Evolutionary conservation across 2,113 vertebrate species (phyloP).

Genomic region (Ceratotherium simum): DNA sequence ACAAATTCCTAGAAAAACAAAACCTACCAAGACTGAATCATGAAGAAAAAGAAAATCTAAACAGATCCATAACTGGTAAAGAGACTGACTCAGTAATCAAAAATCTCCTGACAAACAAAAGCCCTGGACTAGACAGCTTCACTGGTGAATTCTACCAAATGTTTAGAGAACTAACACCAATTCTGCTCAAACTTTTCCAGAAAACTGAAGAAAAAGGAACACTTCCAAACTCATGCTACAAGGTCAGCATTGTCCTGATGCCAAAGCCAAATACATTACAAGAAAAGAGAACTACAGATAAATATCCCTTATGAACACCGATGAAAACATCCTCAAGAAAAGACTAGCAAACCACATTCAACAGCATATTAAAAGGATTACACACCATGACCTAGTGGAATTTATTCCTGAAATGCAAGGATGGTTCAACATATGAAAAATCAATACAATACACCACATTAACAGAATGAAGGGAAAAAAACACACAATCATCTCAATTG

Average conservation of each 20-base stretch:
- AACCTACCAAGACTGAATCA: not conserved
- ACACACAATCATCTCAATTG: not conserved
- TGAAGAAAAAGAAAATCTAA: not conserved
- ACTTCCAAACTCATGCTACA: not conserved
- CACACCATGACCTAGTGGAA: not conserved
- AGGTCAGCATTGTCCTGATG: not conserved
- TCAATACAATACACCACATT: not conserved
- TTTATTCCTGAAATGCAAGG: not conserved
- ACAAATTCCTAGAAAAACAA: constrained; percentile 25
- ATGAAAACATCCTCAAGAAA: not conserved
- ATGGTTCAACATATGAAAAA: constrained; percentile 14
- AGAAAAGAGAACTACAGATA: not conserved
- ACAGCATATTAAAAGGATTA: not conserved
- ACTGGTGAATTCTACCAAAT: not conserved
- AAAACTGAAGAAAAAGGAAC: not conserved
- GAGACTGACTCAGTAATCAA: not conserved
- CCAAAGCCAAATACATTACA: not conserved
- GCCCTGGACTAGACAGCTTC: not conserved
- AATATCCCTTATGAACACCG: not conserved
- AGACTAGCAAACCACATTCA: not conserved
- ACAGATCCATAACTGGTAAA: not conserved
- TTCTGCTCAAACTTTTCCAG: not conserved
- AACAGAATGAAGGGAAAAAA: not conserved
- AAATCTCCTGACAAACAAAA: not conserved
- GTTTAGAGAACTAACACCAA: not conserved